These are phyloP conservation scores for Sarcophaga rosellei DNA, from an alignment of 2,888 invertebrate genomes.

Conservation along the genomic window DNA sequence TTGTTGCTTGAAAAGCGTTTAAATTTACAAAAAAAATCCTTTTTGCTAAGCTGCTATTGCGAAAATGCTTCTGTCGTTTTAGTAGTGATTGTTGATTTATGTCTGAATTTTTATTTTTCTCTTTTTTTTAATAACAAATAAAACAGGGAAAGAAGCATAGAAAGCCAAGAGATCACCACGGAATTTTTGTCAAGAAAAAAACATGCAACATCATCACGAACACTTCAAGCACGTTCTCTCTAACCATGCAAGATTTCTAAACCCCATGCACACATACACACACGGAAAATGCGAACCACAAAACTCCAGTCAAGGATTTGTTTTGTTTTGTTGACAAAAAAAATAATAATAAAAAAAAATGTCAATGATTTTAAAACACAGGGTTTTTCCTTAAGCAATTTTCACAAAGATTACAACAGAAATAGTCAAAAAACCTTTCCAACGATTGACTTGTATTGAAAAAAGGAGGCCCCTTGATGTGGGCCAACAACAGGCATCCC, in stretches of 20 bases:
- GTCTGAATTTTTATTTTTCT: conserved; percentile 32
- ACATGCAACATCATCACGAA: conserved; percentile 4
- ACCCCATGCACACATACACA: neutral
- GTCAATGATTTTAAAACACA: neutral
- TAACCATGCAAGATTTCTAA: neutral
- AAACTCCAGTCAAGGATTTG: neutral
- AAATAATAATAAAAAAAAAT: too few relatives aligned
- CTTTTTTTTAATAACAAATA: conserved; percentile 38
- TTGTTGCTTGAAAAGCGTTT: conserved; percentile 31
- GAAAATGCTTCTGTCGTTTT: conserved; percentile 50
- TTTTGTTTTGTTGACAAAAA: neutral
- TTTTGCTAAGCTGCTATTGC: conserved; percentile 50
- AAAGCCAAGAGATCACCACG: neutral
- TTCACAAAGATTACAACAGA: too few relatives aligned
- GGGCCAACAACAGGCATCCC: too few relatives aligned
- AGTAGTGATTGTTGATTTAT: conserved; percentile 61
- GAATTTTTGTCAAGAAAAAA: too few relatives aligned
- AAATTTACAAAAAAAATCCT: conserved; percentile 56
- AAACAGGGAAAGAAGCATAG: conserved; percentile 31
- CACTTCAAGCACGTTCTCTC: conserved; percentile 24
- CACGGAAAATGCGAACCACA: neutral
- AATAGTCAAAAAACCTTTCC: too few relatives aligned
- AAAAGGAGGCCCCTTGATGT: too few relatives aligned
- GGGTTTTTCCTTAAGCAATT: neutral
- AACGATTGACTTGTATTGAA: too few relatives aligned